A percentile compares a stretch with the other conserved stretches of the same genome.
These are phyloP conservation scores for Aleiodes sp. DNA, from an alignment of 1,140 invertebrate species.

Conservation along the genomic window DNA sequence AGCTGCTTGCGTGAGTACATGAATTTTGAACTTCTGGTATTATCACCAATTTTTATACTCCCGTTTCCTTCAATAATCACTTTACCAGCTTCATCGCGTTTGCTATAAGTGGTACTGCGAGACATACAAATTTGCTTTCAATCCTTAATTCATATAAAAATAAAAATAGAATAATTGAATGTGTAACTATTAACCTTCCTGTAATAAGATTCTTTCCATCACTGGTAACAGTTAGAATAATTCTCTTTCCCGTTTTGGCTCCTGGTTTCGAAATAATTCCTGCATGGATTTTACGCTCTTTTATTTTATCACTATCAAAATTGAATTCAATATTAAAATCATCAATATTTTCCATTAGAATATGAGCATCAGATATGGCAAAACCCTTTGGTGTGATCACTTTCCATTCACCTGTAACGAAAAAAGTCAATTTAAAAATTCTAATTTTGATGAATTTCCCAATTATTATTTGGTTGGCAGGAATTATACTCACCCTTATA, in stretches of 20 bases:
- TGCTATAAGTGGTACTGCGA: slow-evolving; percentile 75
- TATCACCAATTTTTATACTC: slow-evolving; percentile 72
- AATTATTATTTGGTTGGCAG: too few species aligned
- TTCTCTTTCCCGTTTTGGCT: slow-evolving; percentile 68
- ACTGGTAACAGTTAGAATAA: slow-evolving; percentile 71
- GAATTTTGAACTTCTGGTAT: slow-evolving; percentile 75
- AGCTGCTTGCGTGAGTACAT: slow-evolving; percentile 74
- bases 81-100: slow-evolving; percentile 76
- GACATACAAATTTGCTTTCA: neutral
- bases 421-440: neutral
- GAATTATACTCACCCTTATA: slow-evolving; percentile 63
- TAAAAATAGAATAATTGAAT: slow-evolving; percentile 14
- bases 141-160: neutral
- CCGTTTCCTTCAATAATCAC: slow-evolving; percentile 77
- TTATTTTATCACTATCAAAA: slow-evolving; percentile 74
- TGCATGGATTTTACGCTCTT: slow-evolving; percentile 73
- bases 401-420: slow-evolving; percentile 50
- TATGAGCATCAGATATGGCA: slow-evolving; percentile 63
- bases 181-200: slow-evolving; percentile 68
- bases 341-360: slow-evolving; percentile 71
- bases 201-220: slow-evolving; percentile 73
- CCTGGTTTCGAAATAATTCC: slow-evolving; percentile 71
- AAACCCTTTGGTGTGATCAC: slow-evolving; percentile 57
- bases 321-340: slow-evolving; percentile 71
- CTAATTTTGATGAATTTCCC: neutral